Conservation (phyloP, 1,140 invertebrate genomes). For the Sycophaga agraensis region DNA sequence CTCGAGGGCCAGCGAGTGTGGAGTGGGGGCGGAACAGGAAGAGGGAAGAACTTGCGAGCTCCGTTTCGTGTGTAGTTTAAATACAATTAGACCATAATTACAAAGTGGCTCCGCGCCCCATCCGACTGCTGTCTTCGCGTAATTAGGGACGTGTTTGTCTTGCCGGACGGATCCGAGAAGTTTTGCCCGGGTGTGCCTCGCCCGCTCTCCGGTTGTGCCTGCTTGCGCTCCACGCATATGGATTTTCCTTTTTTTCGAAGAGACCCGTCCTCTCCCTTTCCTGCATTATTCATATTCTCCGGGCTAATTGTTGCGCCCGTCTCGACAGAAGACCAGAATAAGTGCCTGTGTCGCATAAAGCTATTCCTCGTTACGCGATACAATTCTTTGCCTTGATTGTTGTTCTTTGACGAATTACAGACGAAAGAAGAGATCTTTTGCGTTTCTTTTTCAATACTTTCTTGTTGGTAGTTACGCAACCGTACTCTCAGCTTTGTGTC, state of each 20-base stretch:
- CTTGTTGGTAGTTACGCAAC: too few species aligned
- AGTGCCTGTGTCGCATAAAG: too few species aligned
- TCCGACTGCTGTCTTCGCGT: constrained; percentile 5
- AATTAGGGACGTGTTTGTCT: constrained; percentile 29
- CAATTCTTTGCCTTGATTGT: too few species aligned
- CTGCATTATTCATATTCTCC: constrained; percentile 26
- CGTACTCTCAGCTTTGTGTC: too few species aligned
- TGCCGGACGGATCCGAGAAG: constrained; percentile 17
- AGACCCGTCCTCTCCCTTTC: too few species aligned
- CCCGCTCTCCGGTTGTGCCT: neutral
- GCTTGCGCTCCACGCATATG: too few species aligned
- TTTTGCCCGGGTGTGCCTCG: neutral
- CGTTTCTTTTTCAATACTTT: too few species aligned
- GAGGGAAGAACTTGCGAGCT: neutral
- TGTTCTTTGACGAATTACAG: too few species aligned
- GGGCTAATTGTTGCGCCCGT: constrained; percentile 22
- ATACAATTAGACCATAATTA: constrained; percentile 33
- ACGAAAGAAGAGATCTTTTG: too few species aligned
- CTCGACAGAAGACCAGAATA: too few species aligned
- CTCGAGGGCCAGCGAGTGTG: neutral
- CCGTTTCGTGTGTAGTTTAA: constrained; percentile 27
- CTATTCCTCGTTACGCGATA: too few species aligned
- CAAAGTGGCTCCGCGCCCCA: constrained; percentile 12
- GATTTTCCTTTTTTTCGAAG: too few species aligned
- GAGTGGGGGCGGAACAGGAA: neutral